Evolutionary conservation across 2,797 vertebrate genomes (phyloP).

Genomic region (Kryptolebias ocellatus): DNA sequence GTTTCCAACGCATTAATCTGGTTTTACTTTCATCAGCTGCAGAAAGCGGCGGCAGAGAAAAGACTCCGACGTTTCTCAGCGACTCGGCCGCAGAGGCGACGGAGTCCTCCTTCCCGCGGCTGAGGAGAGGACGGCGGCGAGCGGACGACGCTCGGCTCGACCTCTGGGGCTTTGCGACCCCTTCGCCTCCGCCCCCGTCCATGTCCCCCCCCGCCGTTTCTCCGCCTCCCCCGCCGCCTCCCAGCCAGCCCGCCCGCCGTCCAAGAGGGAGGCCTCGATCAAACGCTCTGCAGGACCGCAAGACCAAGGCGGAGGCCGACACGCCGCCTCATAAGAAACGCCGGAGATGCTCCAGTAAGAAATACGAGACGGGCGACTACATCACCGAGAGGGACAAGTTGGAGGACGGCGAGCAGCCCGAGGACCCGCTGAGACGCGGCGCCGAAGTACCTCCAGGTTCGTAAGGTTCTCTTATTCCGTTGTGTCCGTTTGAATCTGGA

Average conservation of each 20-base stretch:
- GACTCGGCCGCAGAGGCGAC: slow-evolving; percentile 44
- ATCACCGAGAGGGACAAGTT: slow-evolving; percentile 90
- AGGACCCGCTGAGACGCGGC: slow-evolving; percentile 52
- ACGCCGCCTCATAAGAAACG: slow-evolving; percentile 87
- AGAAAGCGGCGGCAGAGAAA: slow-evolving; percentile 61
- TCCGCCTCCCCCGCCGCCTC: slow-evolving; percentile 39
- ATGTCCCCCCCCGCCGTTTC: slow-evolving; percentile 52
- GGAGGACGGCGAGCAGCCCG: slow-evolving; percentile 74
- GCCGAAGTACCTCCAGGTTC: slow-evolving; percentile 67
- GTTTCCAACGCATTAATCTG: slow-evolving; percentile 36
- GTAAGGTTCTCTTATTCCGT: not conserved
- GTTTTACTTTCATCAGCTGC: slow-evolving; percentile 51
- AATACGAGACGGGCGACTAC: slow-evolving; percentile 96
- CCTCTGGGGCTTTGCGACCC: slow-evolving; percentile 83
- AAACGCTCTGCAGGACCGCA: slow-evolving; percentile 80
- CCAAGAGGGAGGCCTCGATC: slow-evolving; percentile 88
- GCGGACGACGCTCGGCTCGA: slow-evolving; percentile 85
- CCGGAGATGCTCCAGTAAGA: slow-evolving; percentile 90
- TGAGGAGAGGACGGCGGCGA: slow-evolving; percentile 81
- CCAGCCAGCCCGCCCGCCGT: slow-evolving; percentile 69
- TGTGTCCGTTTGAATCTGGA: slow-evolving; percentile 4
- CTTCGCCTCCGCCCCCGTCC: slow-evolving; percentile 72
- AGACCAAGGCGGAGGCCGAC: slow-evolving; percentile 78
- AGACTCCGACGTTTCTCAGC: slow-evolving; percentile 44
- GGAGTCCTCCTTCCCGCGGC: slow-evolving; percentile 71